Percentiles rank a stretch among this genome's conserved stretches.
These are phyloP conservation scores for Bombus picipes DNA, from an alignment of 1,140 invertebrate species.

Conservation along the genomic window DNA sequence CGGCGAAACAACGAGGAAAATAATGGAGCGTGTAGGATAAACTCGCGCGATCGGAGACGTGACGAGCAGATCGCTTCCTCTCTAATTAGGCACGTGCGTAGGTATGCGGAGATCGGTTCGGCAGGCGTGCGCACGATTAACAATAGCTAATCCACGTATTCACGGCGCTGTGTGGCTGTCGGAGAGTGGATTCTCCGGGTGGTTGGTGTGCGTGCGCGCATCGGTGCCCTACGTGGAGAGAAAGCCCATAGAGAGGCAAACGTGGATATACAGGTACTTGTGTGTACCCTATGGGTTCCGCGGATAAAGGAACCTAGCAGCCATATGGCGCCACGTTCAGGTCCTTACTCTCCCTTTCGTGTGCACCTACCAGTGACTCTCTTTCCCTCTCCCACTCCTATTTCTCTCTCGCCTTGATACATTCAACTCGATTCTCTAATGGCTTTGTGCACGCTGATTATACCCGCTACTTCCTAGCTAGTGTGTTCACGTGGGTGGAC, in stretches of 20 bases:
- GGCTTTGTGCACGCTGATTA: constrained; percentile 70
- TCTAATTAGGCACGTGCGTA: constrained; percentile 65
- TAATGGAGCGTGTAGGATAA: constrained; percentile 22
- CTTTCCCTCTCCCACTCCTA: neutral
- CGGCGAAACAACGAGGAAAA: constrained; percentile 3
- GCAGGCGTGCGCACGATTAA: constrained; percentile 57
- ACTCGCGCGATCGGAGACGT: neutral
- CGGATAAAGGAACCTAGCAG: constrained; percentile 65
- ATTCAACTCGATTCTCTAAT: constrained; percentile 68
- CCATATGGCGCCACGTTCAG: constrained; percentile 68
- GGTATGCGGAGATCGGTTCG: constrained; percentile 45
- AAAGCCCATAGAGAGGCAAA: constrained; percentile 10
- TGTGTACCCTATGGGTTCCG: constrained; percentile 45
- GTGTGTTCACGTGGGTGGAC: constrained; percentile 39
- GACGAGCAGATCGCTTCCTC: constrained; percentile 54
- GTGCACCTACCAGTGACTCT: constrained; percentile 30
- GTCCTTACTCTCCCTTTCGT: constrained; percentile 58
- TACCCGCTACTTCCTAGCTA: constrained; percentile 27
- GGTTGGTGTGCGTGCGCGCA: neutral
- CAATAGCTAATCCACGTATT: constrained; percentile 72
- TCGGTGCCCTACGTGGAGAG: constrained; percentile 43
- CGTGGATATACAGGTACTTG: constrained; percentile 58
- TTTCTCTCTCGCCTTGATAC: constrained; percentile 16
- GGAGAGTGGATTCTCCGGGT: constrained; percentile 65
- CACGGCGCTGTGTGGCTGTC: constrained; percentile 43